These are phyloP conservation scores for Musca vetustissima DNA, from an alignment of 1,140 invertebrate species.

Conservation along the genomic window DNA sequence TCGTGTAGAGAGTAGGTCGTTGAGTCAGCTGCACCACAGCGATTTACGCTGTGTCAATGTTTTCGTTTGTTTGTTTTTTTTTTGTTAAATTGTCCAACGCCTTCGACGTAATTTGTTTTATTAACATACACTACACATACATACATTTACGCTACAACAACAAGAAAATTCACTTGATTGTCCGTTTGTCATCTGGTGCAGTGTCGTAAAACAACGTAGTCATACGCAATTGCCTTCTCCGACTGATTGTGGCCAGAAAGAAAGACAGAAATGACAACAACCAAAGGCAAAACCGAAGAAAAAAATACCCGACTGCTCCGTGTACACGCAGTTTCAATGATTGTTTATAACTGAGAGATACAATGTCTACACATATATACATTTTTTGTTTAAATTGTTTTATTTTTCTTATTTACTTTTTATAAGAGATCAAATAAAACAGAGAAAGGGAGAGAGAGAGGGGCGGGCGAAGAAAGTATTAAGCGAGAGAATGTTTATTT, in stretches of 20 bases:
- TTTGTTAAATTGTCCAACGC: too few species aligned
- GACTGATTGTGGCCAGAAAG: neutral
- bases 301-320: neutral
- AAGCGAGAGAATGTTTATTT: neutral
- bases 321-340: constrained; percentile 1
- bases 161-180: too few species aligned
- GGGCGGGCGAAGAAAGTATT: neutral
- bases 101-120: too few species aligned
- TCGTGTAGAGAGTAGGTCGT: too few species aligned
- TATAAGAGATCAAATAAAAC: neutral
- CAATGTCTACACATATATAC: neutral
- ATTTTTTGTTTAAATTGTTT: neutral
- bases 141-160: too few species aligned
- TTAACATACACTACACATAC: too few species aligned
- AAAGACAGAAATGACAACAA: neutral
- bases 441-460: neutral
- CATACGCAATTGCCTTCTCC: too few species aligned
- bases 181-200: too few species aligned
- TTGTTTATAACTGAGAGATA: constrained; percentile 18
- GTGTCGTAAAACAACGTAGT: neutral
- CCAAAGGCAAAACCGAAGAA: too few species aligned
- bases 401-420: neutral
- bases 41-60: too few species aligned
- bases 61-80: too few species aligned
- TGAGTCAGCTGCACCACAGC: too few species aligned